Conservation (phyloP, 23 tunicate genomes). For the Halocynthia aurantium region DNA sequence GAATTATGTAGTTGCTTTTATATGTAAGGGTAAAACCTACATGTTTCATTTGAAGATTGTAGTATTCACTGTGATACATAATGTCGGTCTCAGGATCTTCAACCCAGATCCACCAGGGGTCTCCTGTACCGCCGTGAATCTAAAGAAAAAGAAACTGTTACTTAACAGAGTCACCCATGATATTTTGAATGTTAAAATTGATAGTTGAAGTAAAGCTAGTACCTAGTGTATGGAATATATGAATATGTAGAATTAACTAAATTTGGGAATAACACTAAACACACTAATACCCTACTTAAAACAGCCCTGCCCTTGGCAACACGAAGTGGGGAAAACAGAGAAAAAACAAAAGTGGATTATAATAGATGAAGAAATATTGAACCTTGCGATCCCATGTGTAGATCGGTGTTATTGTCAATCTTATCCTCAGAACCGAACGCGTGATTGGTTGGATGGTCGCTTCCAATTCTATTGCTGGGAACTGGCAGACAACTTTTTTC, state of each 20-base stretch:
- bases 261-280: too few species aligned
- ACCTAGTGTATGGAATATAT: too few species aligned
- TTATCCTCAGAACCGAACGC: slow-evolving; percentile 81
- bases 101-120: slow-evolving; percentile 99
- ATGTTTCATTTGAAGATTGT: slow-evolving; percentile 60
- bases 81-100: slow-evolving; percentile 94
- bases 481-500: slow-evolving; percentile 45
- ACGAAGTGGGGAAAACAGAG: background rate
- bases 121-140: slow-evolving; percentile 68
- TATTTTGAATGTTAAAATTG: background rate
- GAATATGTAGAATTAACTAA: too few species aligned
- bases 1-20: background rate
- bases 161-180: background rate
- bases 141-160: slow-evolving; percentile 11
- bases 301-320: too few species aligned
- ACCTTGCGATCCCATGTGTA: slow-evolving; percentile 68
- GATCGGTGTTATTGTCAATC: slow-evolving; percentile 61
- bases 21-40: slow-evolving; percentile 18
- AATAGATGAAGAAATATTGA: too few species aligned
- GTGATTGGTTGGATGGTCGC: slow-evolving; percentile 96
- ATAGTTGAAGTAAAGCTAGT: background rate
- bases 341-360: too few species aligned
- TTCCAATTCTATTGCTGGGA: slow-evolving; percentile 69
- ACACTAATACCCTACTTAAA: too few species aligned
- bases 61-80: slow-evolving; percentile 96